Percentiles rank a stretch among this genome's conserved stretches.
These are phyloP conservation scores for Silurus aristotelis DNA, from an alignment of 2,797 vertebrate species.

Conservation along the genomic window DNA sequence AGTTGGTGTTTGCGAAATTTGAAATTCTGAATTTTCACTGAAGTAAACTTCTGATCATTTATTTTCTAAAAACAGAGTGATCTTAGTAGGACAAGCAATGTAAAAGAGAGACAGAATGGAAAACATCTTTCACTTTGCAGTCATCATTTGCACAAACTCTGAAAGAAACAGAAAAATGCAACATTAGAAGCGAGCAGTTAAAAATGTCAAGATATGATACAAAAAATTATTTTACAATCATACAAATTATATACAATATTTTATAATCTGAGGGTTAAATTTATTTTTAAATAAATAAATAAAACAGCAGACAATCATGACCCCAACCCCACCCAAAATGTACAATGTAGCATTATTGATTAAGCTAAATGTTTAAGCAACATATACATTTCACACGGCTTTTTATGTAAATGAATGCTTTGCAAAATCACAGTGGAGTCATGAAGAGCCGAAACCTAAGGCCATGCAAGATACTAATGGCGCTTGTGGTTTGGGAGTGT, in stretches of 20 bases:
- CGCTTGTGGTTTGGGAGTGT: not conserved
- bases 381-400: not conserved
- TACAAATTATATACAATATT: too few species aligned
- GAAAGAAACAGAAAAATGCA: constrained; percentile 47
- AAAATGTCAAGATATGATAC: too few species aligned
- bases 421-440: too few species aligned
- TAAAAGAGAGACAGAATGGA: constrained; percentile 64
- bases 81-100: constrained; percentile 80
- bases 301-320: too few species aligned
- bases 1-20: constrained; percentile 42
- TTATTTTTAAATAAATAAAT: too few species aligned
- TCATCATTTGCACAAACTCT: constrained; percentile 97
- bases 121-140: constrained; percentile 82
- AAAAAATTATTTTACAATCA: not conserved
- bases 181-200: not conserved
- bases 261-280: not conserved
- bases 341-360: not conserved
- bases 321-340: too few species aligned
- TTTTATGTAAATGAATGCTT: not conserved
- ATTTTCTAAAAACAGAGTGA: constrained; percentile 76
- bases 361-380: not conserved
- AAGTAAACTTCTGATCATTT: constrained; percentile 58
- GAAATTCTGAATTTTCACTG: constrained; percentile 56
- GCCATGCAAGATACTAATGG: too few species aligned
- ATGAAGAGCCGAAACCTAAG: too few species aligned